Percentiles rank a stretch among this genome's conserved stretches.
Conservation (phyloP, 2,888 invertebrate species). For the Monopis laevigella region DNA sequence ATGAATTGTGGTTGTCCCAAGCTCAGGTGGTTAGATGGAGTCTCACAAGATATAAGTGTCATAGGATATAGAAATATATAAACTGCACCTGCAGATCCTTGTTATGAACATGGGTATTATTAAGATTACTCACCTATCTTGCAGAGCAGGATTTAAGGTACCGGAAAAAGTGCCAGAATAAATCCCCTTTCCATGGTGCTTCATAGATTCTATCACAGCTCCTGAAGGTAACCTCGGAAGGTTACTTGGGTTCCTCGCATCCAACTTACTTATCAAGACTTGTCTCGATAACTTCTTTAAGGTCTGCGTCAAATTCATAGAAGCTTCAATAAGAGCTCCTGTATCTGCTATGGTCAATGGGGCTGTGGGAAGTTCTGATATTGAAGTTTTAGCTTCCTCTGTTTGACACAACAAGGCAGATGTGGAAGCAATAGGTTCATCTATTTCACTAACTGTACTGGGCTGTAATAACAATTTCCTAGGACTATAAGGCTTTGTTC, state of each 20-base stretch:
- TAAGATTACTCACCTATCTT: constrained; percentile 71
- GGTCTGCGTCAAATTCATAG: constrained; percentile 91
- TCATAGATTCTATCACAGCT: constrained; percentile 91
- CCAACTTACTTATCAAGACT: constrained; percentile 78
- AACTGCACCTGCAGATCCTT: no score
- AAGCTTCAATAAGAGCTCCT: constrained; percentile 86
- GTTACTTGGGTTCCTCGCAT: constrained; percentile 56
- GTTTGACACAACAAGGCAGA: background rate
- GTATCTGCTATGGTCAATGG: constrained; percentile 68
- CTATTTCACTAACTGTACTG: constrained; percentile 38
- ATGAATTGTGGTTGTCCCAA: no score
- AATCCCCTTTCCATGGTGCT: constrained; percentile 93
- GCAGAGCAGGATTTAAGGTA: constrained; percentile 91
- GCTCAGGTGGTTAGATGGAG: no score
- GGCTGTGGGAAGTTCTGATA: constrained; percentile 20
- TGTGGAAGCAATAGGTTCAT: constrained; percentile 17
- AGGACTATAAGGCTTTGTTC: constrained; percentile 46
- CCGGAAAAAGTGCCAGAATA: constrained; percentile 97
- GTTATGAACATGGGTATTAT: no score
- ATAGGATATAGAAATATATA: background rate
- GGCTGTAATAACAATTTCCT: constrained; percentile 45
- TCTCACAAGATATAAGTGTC: no score
- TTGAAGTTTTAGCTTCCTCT: constrained; percentile 16
- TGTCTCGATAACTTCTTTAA: constrained; percentile 89
- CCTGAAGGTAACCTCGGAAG: constrained; percentile 63